These are phyloP conservation scores for Melieria crassipennis DNA, from an alignment of 2,888 invertebrate genomes.

Conservation along the genomic window DNA sequence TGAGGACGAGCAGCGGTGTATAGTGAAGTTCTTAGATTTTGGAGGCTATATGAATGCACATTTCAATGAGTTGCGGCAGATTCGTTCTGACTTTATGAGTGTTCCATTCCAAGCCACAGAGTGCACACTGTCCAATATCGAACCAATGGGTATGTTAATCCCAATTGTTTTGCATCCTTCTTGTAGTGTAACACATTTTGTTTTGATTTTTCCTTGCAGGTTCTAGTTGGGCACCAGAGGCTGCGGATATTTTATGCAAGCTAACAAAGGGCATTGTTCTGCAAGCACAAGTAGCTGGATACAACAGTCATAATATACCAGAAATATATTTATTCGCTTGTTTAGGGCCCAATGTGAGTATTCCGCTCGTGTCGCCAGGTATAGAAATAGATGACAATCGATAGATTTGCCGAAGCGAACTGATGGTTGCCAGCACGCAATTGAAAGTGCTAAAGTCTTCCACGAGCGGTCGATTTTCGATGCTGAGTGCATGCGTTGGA, in stretches of 20 bases:
- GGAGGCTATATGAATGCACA: constrained; percentile 90
- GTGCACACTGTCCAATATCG: constrained; percentile 90
- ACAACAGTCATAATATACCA: constrained; percentile 79
- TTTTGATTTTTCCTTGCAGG: constrained; percentile 57
- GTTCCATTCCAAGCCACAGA: constrained; percentile 98
- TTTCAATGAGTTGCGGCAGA: constrained; percentile 84
- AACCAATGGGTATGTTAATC: constrained; percentile 73
- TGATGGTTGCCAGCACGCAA: too few relatives aligned
- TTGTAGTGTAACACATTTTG: too few relatives aligned
- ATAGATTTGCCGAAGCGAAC: too few relatives aligned
- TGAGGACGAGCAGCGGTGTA: constrained; percentile 67
- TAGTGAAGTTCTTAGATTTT: constrained; percentile 92
- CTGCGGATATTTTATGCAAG: constrained; percentile 79
- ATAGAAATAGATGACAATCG: too few relatives aligned
- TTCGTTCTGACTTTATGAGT: constrained; percentile 91
- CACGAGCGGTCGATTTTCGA: neutral
- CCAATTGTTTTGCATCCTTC: too few relatives aligned
- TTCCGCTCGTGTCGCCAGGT: constrained; percentile 32
- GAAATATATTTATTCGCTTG: constrained; percentile 85
- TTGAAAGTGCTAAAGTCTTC: neutral
- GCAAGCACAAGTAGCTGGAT: constrained; percentile 89
- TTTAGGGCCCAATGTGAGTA: constrained; percentile 75
- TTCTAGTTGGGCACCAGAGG: constrained; percentile 79
- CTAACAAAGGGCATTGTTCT: constrained; percentile 84
- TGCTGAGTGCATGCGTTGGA: neutral